These are phyloP conservation scores for Aurelia coerulea DNA, from an alignment of 30 jellyfish, hydroid and myxozoan genomes.

Conservation along the genomic window DNA sequence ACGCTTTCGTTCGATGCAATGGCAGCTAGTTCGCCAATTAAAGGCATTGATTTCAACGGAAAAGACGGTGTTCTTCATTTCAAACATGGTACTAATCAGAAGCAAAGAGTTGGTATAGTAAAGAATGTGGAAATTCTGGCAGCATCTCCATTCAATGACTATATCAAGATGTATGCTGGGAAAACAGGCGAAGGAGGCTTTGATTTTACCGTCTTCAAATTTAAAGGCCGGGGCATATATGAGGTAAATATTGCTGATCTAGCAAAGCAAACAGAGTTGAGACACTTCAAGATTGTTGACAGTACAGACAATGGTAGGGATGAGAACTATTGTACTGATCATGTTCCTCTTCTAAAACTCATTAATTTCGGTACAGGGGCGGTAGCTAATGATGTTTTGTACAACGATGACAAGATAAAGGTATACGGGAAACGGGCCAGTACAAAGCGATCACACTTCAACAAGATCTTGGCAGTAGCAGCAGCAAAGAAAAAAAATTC, in stretches of 20 bases:
- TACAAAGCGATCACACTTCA: neutral
- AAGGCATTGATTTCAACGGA: constrained; percentile 8
- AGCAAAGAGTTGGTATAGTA: constrained; percentile 18
- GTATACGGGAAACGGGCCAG: constrained; percentile 4
- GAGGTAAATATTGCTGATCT: neutral
- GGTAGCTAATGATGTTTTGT: constrained; percentile 12
- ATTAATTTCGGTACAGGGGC: neutral
- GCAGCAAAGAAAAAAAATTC: neutral
- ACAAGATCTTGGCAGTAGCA: neutral
- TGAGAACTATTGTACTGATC: neutral
- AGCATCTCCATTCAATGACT: constrained; percentile 6
- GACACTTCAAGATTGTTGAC: constrained; percentile 14
- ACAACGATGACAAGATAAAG: neutral
- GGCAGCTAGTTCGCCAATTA: neutral
- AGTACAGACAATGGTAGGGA: neutral
- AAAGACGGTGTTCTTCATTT: neutral
- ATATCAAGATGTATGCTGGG: constrained; percentile 8
- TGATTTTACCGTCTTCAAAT: constrained; percentile 16
- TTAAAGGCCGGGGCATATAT: constrained; percentile 6
- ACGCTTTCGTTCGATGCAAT: constrained; percentile 2
- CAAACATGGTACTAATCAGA: neutral
- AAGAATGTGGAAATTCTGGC: constrained; percentile 2
- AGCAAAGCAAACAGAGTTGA: neutral
- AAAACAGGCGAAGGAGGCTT: constrained; percentile 1
- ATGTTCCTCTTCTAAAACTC: neutral